Conservation (phyloP, 1,140 invertebrate genomes). For the Dendroctonus ponderosae region DNA sequence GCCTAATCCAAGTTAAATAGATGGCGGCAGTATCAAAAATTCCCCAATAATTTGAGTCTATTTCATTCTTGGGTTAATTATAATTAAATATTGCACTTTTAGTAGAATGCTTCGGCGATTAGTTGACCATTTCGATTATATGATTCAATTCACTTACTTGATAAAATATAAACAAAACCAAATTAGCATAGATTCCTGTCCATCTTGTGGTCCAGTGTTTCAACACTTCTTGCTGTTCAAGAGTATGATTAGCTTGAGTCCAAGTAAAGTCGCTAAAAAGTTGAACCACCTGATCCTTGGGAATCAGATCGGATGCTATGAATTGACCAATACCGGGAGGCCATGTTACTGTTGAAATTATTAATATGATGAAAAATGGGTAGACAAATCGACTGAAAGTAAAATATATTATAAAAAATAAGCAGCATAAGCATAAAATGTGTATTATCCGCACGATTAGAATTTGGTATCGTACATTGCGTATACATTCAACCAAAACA, state of each 20-base stretch:
- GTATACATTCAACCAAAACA: too few species aligned
- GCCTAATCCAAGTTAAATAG: too few species aligned
- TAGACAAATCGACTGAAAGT: conserved; percentile 80
- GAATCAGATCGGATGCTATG: conserved; percentile 81
- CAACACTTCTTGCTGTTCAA: conserved; percentile 80
- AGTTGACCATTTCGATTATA: background rate
- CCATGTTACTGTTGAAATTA: conserved; percentile 81
- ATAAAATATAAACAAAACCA: conserved; percentile 78
- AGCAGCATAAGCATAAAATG: background rate
- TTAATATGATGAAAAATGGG: conserved; percentile 77
- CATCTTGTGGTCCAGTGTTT: conserved; percentile 86
- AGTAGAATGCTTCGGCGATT: too few species aligned
- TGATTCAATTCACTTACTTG: conserved; percentile 63
- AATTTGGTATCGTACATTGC: too few species aligned
- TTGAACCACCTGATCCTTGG: conserved; percentile 78
- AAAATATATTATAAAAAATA: background rate
- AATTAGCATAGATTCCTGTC: conserved; percentile 77
- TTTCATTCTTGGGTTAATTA: too few species aligned
- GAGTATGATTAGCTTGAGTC: conserved; percentile 73
- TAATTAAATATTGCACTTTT: too few species aligned
- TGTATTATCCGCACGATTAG: too few species aligned
- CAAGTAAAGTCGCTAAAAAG: conserved; percentile 96
- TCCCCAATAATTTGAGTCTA: too few species aligned
- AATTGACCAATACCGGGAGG: conserved; percentile 84
- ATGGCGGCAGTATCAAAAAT: too few species aligned